Base-by-base conservation (phyloP, 1,140 invertebrate species). In the Drosophila tristis region DNA sequence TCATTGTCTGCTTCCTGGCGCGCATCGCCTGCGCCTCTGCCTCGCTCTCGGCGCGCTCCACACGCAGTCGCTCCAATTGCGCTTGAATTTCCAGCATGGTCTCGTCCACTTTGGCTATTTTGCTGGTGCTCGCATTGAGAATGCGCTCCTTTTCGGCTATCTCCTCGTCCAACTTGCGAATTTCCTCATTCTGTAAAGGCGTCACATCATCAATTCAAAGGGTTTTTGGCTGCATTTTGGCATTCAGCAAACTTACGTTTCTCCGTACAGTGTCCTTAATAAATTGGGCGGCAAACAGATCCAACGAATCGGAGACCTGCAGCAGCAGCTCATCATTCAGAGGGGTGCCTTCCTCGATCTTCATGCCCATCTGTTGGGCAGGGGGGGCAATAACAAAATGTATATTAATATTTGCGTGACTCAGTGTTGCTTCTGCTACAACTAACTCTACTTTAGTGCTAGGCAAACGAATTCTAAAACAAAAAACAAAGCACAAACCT, bases 81-180 rank as follows among this genome's bases (percentile, higher is more conserved):
- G 93, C 92, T 81, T 96, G 95, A 29, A 96, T 84, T 29, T 94
- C 93, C 39, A 94, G 93, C 56, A 96, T 89, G 85, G 95, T 95
- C 76, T 95, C 89, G 55, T 92, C 89, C 5, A 92, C 76, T 74
- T 91, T 71, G 8, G 90, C 91, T 47, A 92, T 93, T 73, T 93
- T 93, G 87, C 93, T 82, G 35, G 92, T 89, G 82, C 90, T 91
- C 2, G 74, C 86, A 66, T 92, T 89, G 6, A 92, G 74, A 50
- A 92, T 84, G 26, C 62, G 67, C 45, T 92, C 91, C 47, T 92
- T 92, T 56, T 91, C 89, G 2, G 74, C 77, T 2, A 92, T 89
- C 62, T 92, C 74, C n/a, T 90, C 80, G 51, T 92, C 91, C 57
- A 92, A 45, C 11, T 80, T 80, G 2, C 79, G 76, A 20, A 92